Base-by-base conservation (phyloP, 1,140 invertebrate genomes). In the Aphis craccivora region DNA sequence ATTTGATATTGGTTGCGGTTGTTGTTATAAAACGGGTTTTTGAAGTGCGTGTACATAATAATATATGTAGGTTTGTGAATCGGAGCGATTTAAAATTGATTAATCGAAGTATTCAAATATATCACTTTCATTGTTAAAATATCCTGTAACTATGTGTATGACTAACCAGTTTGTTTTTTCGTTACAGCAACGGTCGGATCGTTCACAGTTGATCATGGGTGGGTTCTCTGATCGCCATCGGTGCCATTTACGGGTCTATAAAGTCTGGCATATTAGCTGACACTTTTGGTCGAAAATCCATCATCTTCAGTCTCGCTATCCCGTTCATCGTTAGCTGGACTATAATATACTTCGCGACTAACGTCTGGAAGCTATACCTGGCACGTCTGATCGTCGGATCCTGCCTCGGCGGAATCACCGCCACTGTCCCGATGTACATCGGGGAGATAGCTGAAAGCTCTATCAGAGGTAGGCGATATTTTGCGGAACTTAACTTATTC, bases 171-270 rank as follows among this genome's bases (percentile, higher is more conserved):
- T 67, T n/a, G 48, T 67, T 67, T 4, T 94, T 93, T 94, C 55
- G 22, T 91, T 51, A 9, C 92, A 95, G 95, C 94, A n/a, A 94
- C 94, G 11, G 76, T 96, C 0, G 97, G 97, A 2, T 96, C 98
- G 91, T 97, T 98, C 93, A 96, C 98, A 5, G 96, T 97, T 5
- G 97, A 86, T 97, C 97, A 2, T 98, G 97, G 97, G 96, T 98
- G 93, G 96, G 97, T 3, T 97, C 97, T 0, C 94, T 97, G 37
- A 95, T 97, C 93, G 97, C 97, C 40, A 95, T 98, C 6, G 97
- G 97, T 53, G 97, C 97, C 1, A 95, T 95, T 93, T 55, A 94
- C 40, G 98, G 96, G 0, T 96, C 96, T 0, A 95, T 97, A n/a
- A 96, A 96, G 0, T 95, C 96, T 53, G 96, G 96, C 6, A 96